Base-by-base conservation (phyloP, 2,113 vertebrate species). In the Gasterosteus nipponicus region DNA sequence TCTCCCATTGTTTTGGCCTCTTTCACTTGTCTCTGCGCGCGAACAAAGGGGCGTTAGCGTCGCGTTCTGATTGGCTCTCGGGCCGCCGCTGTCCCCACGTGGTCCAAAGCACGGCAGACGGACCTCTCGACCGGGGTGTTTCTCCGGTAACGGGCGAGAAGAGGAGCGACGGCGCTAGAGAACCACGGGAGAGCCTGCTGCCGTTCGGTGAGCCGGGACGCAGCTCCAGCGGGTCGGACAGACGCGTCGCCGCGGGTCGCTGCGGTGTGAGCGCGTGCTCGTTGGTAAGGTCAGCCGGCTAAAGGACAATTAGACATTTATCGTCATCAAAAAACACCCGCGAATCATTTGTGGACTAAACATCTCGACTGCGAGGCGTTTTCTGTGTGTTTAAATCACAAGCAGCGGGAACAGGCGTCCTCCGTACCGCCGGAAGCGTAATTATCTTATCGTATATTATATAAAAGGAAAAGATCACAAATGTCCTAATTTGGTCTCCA, bases 1-100 rank as follows among this genome's bases (percentile, higher is more conserved):
- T 77, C 62, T 38, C 3, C 76, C 31, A 88, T 91, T 91, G 90
- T 91, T 89, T 73, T 61, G 68, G 35, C 72, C 81, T 68, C 5
- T 82, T 86, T 89, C 89, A 88, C 91, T 90, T 84, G 88, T 79
- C 72, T 74, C 72, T 29, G 58, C 65, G 74, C 58, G 53, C 29
- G 84, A 91, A 93, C 92, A 93, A 93, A 92, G 86, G 77, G 77
- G 66, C 77, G 89, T 83, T 77, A n/a, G 76, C 39, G 16, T 69
- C 75, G 89, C 71, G 10, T 41, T 84, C 85, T 84, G 89, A 93
- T 93, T 92, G 92, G 92, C 82, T 87, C 8, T 15, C 29, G 10
- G 33, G 61, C 31, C 63, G 62, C 66, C 38, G 59, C 81, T 58
- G 65, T 38, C 77, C 81, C 44, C 44, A 75, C 77, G 77, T 82